Evolutionary conservation across 2,888 invertebrate species (phyloP), one percentile per base, ranked within the genome.

Genomic region (Tromatobia lineatoria): DNA sequence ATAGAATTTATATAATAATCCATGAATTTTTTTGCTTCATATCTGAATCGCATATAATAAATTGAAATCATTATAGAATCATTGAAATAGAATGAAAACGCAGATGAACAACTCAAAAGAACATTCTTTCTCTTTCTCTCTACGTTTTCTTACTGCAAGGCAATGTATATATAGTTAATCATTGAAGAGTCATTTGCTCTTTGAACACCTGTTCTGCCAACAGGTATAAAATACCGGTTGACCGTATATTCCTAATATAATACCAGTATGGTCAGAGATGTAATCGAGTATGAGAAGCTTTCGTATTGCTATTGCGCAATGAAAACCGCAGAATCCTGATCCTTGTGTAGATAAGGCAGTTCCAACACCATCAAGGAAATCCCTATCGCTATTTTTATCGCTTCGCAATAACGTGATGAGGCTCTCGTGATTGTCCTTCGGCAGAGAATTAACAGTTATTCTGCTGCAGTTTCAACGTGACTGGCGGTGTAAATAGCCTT

Each of bases 381-480:
- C 8, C 47, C 42, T 59, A 57, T 57, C 57, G 57, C 57, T 57
- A 71, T 71, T 71, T 71, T 71, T 57, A 42, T 71, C 42, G 20
- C 18, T 42, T 71, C 25, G 71, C 57, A 71, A 71, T 23, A 23
- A 42, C 20, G 45, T 57, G 57, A 71, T 71, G 67, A 45, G 23
- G 11, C 42, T 47, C 25, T 38, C 11, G 42, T 57, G 38, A 15
- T 3, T 42, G 71, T 57, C 54, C 54, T 42, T 71, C 67, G 67
- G 38, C 6, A 20, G 25, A 47, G 47, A 67, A 67, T 67, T 47
- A 47, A 67, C 25, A 7, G 25, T 67, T 47, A 47, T 67, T 25
- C 25, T 20, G 47, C 67, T 25, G 67, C 45, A 67, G 2, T 67
- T 45, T 38, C 25, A 20, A 15, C 45, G 25, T 67, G 47, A 66